Evolutionary conservation across 2,888 invertebrate species (phyloP).

Genomic region (Oxytorus armatus): DNA sequence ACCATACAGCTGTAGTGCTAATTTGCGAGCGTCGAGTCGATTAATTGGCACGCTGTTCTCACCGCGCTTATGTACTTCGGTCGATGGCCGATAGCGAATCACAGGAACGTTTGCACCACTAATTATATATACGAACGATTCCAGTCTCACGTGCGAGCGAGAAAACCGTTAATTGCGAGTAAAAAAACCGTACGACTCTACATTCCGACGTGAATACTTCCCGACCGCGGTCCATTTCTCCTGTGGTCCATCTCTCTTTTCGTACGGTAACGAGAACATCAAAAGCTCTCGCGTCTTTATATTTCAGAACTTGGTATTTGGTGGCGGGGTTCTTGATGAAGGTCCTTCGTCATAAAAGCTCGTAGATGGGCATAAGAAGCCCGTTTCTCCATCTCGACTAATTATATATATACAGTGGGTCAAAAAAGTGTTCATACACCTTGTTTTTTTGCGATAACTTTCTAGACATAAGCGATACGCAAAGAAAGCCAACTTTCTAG

Average conservation of each 20-base stretch:
- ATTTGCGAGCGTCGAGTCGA: constrained; percentile 47
- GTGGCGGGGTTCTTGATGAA: neutral
- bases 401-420: constrained; percentile 76
- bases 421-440: too few species aligned
- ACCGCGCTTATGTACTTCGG: constrained; percentile 17
- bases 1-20: constrained; percentile 5
- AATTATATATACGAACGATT: neutral
- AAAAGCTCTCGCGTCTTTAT: neutral
- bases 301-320: neutral
- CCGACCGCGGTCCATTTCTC: neutral
- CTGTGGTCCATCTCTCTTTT: neutral
- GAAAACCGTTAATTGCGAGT: neutral
- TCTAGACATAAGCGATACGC: too few species aligned
- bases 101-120: neutral
- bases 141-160: neutral
- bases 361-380: neutral
- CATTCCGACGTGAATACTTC: neutral
- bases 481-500: too few species aligned
- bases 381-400: constrained; percentile 55
- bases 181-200: too few species aligned
- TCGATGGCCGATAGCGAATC: neutral
- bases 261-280: too few species aligned
- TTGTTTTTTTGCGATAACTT: too few species aligned
- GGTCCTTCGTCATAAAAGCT: neutral
- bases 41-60: constrained; percentile 33